phyloP scores from a whole-genome alignment of 2,888 invertebrate species.

The Nyleta sp. region DNA sequence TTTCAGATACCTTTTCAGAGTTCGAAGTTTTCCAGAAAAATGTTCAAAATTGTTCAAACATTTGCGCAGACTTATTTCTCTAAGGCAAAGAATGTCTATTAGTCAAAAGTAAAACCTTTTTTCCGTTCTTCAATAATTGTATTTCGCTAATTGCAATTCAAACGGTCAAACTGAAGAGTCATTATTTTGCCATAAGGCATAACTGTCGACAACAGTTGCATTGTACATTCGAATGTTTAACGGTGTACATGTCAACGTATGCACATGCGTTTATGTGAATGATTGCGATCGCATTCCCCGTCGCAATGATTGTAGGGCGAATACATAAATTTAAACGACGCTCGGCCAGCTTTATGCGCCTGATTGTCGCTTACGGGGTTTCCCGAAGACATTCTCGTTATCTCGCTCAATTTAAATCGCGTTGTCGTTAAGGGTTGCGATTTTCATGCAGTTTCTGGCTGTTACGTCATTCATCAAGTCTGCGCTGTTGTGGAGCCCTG shows the following conservation, averaged over 20 bases:
- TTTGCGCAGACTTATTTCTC: too few species aligned
- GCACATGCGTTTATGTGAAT: slow-evolving; percentile 51
- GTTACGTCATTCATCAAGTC: slow-evolving; percentile 51
- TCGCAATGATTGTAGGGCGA: slow-evolving; percentile 55
- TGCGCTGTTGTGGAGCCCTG: neutral
- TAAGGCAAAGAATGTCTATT: too few species aligned
- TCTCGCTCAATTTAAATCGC: slow-evolving; percentile 60
- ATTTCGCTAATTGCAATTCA: slow-evolving; percentile 23
- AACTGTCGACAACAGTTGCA: slow-evolving; percentile 23
- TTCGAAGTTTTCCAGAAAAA: too few species aligned
- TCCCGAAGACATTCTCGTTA: slow-evolving; percentile 63
- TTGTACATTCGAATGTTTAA: slow-evolving; percentile 43
- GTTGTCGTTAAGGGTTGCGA: slow-evolving; percentile 58
- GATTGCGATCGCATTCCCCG: slow-evolving; percentile 51
- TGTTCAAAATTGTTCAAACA: too few species aligned
- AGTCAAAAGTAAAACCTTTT: too few species aligned
- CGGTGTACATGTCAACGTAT: slow-evolving; percentile 33
- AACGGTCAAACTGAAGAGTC: slow-evolving; percentile 9
- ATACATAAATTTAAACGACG: slow-evolving; percentile 72
- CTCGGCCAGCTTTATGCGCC: slow-evolving; percentile 65
- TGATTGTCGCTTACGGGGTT: slow-evolving; percentile 65
- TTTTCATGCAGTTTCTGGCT: slow-evolving; percentile 50
- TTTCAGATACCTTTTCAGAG: too few species aligned
- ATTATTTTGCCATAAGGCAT: slow-evolving; percentile 21
- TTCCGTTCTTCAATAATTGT: neutral